phyloP scores from a whole-genome alignment of 2,888 invertebrate genomes.

The Fragum fragum region DNA sequence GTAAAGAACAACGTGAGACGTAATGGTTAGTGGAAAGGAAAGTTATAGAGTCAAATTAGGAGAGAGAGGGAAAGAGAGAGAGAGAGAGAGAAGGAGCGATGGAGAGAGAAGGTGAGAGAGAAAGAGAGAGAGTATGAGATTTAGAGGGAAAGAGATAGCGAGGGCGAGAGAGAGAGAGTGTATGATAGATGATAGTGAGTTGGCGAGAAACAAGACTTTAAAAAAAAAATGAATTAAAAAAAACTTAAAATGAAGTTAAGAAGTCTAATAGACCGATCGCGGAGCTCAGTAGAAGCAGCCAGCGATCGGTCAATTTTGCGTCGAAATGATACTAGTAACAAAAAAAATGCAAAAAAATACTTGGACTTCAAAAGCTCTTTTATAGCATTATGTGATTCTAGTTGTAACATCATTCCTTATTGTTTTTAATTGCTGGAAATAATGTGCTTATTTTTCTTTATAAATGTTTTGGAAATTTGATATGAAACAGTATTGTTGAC shows the following conservation, averaged over 20 bases:
- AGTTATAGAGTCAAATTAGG: neutral
- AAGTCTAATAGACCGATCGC: no score
- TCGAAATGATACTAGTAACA: no score
- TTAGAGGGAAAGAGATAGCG: neutral
- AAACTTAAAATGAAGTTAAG: no score
- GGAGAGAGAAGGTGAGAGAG: constrained; percentile 7
- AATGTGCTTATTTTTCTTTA: neutral
- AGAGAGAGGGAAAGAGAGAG: constrained; percentile 9
- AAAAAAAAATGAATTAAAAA: no score
- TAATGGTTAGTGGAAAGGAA: neutral
- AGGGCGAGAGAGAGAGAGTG: neutral
- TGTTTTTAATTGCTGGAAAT: neutral
- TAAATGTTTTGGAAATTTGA: neutral
- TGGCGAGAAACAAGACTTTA: neutral
- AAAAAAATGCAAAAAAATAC: no score
- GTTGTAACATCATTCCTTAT: neutral
- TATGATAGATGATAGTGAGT: neutral
- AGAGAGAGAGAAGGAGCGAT: constrained; percentile 11
- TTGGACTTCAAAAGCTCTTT: no score
- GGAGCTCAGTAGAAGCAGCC: no score
- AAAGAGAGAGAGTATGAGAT: neutral
- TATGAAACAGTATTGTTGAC: neutral
- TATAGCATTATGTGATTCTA: no score
- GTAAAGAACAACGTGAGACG: neutral
- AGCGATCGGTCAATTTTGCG: no score